phyloP scores from a whole-genome alignment of 2,113 vertebrate species.

The Panthera tigris region DNA sequence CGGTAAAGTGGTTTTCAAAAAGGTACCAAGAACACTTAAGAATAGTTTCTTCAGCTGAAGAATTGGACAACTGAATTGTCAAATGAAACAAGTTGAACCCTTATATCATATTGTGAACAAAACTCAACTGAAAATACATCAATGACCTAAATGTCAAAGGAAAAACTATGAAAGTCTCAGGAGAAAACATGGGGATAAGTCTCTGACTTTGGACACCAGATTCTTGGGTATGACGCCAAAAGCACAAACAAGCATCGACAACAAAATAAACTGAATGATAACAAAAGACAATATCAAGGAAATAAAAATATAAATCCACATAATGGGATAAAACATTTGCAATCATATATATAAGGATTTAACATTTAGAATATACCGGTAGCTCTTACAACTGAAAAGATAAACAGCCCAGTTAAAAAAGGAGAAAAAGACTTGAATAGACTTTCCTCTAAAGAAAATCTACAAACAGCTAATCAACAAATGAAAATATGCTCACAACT shows the following conservation, averaged over 20 bases:
- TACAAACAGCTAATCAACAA: neutral
- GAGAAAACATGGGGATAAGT: neutral
- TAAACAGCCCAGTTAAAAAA: neutral
- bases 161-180: neutral
- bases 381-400: slow-evolving; percentile 78
- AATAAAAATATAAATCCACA: neutral
- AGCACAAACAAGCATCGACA: neutral
- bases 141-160: neutral
- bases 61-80: neutral
- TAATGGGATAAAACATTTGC: neutral
- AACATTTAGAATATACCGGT: neutral
- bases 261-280: neutral
- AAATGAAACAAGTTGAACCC: neutral
- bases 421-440: neutral
- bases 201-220: neutral
- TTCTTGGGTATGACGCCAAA: neutral
- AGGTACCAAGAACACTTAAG: neutral
- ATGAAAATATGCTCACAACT: neutral
- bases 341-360: neutral
- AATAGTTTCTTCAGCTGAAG: neutral
- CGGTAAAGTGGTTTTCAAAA: neutral
- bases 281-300: neutral
- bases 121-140: neutral
- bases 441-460: neutral
- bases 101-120: neutral